Evolutionary conservation across 1,140 invertebrate genomes (phyloP).

Genomic region (Triops longicaudatus): DNA sequence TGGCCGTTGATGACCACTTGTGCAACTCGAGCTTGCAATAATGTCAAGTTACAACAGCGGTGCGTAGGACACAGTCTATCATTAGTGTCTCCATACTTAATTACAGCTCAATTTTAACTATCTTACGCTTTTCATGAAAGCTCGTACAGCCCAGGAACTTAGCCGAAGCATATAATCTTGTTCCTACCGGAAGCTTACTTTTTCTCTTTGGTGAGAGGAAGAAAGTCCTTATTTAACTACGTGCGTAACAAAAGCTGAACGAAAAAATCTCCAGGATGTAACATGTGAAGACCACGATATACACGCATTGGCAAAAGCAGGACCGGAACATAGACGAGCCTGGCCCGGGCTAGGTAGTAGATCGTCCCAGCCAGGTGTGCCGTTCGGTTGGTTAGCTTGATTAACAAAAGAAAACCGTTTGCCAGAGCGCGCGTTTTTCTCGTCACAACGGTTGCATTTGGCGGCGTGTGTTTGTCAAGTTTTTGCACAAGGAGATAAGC

Average conservation of each 20-base stretch:
- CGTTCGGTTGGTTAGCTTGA: neutral
- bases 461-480: neutral
- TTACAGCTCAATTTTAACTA: no score
- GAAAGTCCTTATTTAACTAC: no score
- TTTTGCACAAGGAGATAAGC: neutral
- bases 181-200: neutral
- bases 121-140: no score
- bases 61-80: no score
- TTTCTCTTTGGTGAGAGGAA: neutral
- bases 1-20: neutral
- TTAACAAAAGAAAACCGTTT: slow-evolving; percentile 13
- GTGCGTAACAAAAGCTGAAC: neutral
- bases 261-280: neutral
- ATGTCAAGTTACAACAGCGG: neutral
- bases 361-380: slow-evolving; percentile 5
- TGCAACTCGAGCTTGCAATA: neutral
- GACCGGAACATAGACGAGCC: neutral
- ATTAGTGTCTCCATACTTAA: no score
- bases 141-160: neutral
- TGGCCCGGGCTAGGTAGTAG: neutral
- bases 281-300: neutral
- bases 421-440: neutral
- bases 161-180: neutral
- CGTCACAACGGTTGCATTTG: neutral
- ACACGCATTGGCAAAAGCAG: neutral